Percentiles rank a stretch among this genome's conserved stretches.
Conservation (phyloP, 2,113 vertebrate genomes). For the Camarhynchus parvulus region DNA sequence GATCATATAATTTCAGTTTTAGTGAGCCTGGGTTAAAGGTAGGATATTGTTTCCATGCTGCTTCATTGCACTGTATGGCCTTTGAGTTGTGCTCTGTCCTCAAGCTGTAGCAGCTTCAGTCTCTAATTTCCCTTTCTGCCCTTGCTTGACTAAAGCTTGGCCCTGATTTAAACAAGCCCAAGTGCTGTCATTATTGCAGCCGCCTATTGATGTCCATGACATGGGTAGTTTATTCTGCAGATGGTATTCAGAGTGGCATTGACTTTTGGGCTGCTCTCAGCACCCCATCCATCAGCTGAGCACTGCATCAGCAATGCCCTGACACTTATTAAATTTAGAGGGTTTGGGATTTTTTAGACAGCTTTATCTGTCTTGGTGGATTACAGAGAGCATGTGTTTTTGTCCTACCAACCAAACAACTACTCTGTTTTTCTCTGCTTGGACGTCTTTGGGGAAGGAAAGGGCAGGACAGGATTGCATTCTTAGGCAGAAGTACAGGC, state of each 20-base stretch:
- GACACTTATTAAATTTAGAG: constrained; percentile 24
- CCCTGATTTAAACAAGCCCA: neutral
- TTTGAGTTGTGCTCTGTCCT: neutral
- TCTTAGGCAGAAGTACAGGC: neutral
- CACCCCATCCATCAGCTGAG: constrained; percentile 18
- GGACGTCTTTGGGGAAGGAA: neutral
- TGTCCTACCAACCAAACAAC: neutral
- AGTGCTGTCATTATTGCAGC: neutral
- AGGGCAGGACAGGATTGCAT: neutral
- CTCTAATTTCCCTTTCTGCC: neutral
- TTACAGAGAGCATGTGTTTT: neutral
- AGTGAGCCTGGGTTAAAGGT: neutral
- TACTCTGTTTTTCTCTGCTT: neutral
- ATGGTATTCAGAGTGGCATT: neutral
- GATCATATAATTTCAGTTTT: neutral
- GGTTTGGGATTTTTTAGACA: neutral
- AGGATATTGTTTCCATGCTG: neutral
- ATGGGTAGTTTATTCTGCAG: neutral
- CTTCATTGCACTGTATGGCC: neutral
- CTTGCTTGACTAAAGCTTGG: neutral
- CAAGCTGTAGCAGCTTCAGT: neutral
- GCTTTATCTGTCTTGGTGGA: neutral
- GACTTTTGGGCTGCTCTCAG: neutral
- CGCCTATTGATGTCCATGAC: neutral
- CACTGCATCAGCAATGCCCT: neutral